A percentile compares a stretch with the other conserved stretches of the same genome.
Evolutionary conservation across 2,888 invertebrate species (phyloP).

Genomic region (Eurytoma californica): DNA sequence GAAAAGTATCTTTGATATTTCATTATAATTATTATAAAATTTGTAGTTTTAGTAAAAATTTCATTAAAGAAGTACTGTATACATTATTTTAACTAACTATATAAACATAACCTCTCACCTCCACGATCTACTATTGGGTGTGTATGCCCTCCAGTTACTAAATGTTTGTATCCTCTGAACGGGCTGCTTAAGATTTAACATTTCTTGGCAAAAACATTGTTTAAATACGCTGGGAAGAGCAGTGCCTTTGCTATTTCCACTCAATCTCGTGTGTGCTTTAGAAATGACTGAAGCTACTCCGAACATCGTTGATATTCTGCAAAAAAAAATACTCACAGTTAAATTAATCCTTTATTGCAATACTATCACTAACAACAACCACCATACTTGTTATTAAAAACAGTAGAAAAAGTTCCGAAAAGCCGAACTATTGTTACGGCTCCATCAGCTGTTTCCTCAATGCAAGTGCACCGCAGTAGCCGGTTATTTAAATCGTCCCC

Average conservation of each 20-base stretch:
- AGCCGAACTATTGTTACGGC: too few species aligned
- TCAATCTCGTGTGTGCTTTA: slow-evolving; percentile 20
- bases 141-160: slow-evolving; percentile 6
- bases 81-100: background rate
- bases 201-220: slow-evolving; percentile 19
- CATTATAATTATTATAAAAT: background rate
- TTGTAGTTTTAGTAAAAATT: background rate
- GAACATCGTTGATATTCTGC: slow-evolving; percentile 28
- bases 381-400: too few species aligned
- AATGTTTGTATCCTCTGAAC: background rate
- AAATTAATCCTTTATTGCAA: background rate
- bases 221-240: slow-evolving; percentile 7
- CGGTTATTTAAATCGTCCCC: too few species aligned
- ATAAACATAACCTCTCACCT: slow-evolving; percentile 36
- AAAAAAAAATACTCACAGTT: background rate
- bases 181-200: background rate
- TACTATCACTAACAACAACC: too few species aligned
- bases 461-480: too few species aligned
- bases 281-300: slow-evolving; percentile 18
- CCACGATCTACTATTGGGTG: background rate
- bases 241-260: background rate
- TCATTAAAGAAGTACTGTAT: background rate
- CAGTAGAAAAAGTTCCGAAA: too few species aligned
- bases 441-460: too few species aligned
- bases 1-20: background rate